Evolutionary conservation across 1,140 invertebrate species (phyloP), one percentile per base, ranked within the genome.

Genomic region (Odontomachus brunneus): DNA sequence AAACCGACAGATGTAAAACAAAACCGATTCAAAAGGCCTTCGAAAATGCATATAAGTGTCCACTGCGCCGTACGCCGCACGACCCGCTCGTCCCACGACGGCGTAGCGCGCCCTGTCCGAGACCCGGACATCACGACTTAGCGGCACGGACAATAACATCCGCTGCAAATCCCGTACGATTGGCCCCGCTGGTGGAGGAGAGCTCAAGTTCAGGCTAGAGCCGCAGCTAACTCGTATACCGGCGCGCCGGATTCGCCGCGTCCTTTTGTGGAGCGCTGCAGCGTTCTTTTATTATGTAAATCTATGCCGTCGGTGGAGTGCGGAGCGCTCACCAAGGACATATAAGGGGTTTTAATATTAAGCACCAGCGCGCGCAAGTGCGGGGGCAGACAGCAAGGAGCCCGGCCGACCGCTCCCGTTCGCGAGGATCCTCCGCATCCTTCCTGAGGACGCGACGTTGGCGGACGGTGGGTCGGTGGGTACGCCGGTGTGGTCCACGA

Each of bases 341-440:
- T 89, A 89, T 89, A 91, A 90, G 88, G 73, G 89, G 86, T 85
- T 91, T 92, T 92, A 92, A 92, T 93, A 92, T 93, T 93, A 92
- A 91, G 85, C 88, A 82, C 75, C 59, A 78, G 62, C 80, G 87
- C 65, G 90, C 75, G 67, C 83, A 71, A 72, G 73, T 5, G 29
- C 29, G 5, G 29, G 2, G 29, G 29, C 29, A 29, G 44, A 29
- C 63, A 44, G 38, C 9, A 44, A 44, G 29, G 22, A 24, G 22
- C 17, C 55, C 38, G 15, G 48, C 44, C 24, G 48, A 17, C 29
- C 29, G 29, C 15, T 53, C 38, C 29, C 24, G 24, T 12, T 24
- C 60, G 22, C 12, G 33, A 57, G n/a, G 59, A 66, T 66, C 19
- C 57, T 29, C n/a, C 29, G 48, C 48, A 76, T 76, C 26, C 76